Conservation (phyloP, 1,140 invertebrate species). For the Drosophila sproati region DNA sequence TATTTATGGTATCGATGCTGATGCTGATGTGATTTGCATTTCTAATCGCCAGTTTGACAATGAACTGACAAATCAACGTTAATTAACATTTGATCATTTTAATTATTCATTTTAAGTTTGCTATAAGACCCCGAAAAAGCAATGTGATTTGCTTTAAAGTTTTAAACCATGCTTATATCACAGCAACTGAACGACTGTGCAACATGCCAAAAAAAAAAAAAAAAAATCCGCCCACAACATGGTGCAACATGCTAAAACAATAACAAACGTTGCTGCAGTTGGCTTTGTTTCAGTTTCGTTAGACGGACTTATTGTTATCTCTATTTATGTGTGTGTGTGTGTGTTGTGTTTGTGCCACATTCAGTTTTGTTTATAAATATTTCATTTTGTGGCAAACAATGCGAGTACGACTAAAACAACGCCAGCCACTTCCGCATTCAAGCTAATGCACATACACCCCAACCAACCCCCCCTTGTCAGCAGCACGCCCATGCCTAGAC, state of each 20-base stretch:
- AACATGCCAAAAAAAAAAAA: neutral
- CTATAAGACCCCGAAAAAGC: neutral
- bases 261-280: neutral
- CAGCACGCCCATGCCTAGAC: constrained; percentile 7
- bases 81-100: constrained; percentile 43
- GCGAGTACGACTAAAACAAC: constrained; percentile 35
- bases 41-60: constrained; percentile 52
- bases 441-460: constrained; percentile 9
- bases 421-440: constrained; percentile 56
- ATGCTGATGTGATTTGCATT: constrained; percentile 56
- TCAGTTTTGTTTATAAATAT: constrained; percentile 64
- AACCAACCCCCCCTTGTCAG: neutral
- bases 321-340: constrained; percentile 43
- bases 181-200: constrained; percentile 5
- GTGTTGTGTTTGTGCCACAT: constrained; percentile 67
- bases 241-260: constrained; percentile 6
- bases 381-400: constrained; percentile 67
- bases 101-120: constrained; percentile 32
- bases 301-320: constrained; percentile 38
- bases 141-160: neutral
- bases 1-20: constrained; percentile 41
- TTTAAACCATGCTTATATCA: neutral
- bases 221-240: neutral
- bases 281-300: constrained; percentile 45
- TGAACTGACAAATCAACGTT: constrained; percentile 58